These are phyloP conservation scores for Drosophila affinis DNA, from an alignment of 2,888 invertebrate genomes.

Conservation along the genomic window DNA sequence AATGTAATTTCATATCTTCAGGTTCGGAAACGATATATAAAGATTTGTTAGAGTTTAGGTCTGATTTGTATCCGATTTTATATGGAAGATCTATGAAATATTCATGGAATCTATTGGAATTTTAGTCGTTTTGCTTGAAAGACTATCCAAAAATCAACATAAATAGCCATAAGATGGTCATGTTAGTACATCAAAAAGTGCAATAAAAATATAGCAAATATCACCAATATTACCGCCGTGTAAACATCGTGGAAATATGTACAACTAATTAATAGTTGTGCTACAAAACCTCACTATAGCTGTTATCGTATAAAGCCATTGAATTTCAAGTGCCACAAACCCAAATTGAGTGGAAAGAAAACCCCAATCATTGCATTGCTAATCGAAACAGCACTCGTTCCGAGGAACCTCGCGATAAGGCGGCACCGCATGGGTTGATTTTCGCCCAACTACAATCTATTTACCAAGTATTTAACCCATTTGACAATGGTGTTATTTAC, in stretches of 20 bases:
- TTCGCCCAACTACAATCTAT: slow-evolving; percentile 8
- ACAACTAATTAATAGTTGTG: background rate
- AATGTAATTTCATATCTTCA: too few relatives aligned
- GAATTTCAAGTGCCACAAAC: slow-evolving; percentile 19
- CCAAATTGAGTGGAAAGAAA: slow-evolving; percentile 21
- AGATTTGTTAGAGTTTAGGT: too few relatives aligned
- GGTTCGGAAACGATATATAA: too few relatives aligned
- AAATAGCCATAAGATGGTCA: background rate
- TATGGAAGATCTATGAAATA: background rate
- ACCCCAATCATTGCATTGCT: slow-evolving; percentile 22
- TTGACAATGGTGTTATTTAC: slow-evolving; percentile 29
- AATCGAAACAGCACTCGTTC: slow-evolving; percentile 13
- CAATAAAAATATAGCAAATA: background rate
- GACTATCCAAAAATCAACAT: background rate
- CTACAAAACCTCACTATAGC: background rate
- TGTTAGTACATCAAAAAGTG: background rate
- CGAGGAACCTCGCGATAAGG: slow-evolving; percentile 42
- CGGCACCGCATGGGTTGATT: slow-evolving; percentile 23
- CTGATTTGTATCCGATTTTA: too few relatives aligned
- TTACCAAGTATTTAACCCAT: slow-evolving; percentile 34
- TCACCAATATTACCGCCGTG: background rate
- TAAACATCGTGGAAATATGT: background rate
- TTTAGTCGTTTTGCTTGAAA: background rate
- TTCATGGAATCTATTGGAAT: background rate
- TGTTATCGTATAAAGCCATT: slow-evolving; percentile 27